Evolutionary conservation across 2,797 vertebrate genomes (phyloP).

Genomic region (Onychomys leucogaster): DNA sequence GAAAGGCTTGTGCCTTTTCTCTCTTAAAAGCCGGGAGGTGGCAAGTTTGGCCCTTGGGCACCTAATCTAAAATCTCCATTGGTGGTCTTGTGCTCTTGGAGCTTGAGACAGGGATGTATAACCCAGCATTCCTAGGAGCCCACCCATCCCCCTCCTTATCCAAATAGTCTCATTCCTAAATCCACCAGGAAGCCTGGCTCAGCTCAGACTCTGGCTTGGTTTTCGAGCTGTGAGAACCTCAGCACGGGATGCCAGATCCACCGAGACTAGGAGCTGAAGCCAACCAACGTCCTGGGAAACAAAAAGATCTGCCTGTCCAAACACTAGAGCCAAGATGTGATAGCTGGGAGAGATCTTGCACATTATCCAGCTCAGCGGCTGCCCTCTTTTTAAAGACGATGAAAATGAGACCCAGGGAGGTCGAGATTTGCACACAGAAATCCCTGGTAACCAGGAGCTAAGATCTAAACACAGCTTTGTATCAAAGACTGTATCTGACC

Average conservation of each 20-base stretch:
- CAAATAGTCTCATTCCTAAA: slow-evolving; percentile 48
- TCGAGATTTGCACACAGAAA: slow-evolving; percentile 42
- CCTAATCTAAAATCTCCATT: slow-evolving; percentile 65
- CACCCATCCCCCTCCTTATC: background rate
- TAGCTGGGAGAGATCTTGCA: background rate
- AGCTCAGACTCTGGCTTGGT: slow-evolving; percentile 38
- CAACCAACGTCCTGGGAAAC: slow-evolving; percentile 61
- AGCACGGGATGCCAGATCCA: background rate
- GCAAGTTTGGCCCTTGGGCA: slow-evolving; percentile 52
- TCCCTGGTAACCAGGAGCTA: slow-evolving; percentile 55
- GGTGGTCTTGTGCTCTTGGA: slow-evolving; percentile 66
- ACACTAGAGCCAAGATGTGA: slow-evolving; percentile 24
- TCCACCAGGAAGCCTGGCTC: slow-evolving; percentile 54
- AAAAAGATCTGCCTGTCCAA: slow-evolving; percentile 25
- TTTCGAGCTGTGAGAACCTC: slow-evolving; percentile 47
- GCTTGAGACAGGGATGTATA: background rate
- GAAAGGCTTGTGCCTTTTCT: slow-evolving; percentile 50
- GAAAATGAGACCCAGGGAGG: slow-evolving; percentile 45
- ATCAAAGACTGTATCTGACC: background rate
- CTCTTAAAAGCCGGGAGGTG: background rate
- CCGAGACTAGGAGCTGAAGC: slow-evolving; percentile 49
- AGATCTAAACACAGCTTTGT: slow-evolving; percentile 58
- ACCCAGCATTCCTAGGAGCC: slow-evolving; percentile 50
- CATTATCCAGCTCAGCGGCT: background rate
- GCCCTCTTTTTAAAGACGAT: slow-evolving; percentile 39